Evolutionary conservation across 2,113 vertebrate species (phyloP).

Genomic region (Elephas maximus): DNA sequence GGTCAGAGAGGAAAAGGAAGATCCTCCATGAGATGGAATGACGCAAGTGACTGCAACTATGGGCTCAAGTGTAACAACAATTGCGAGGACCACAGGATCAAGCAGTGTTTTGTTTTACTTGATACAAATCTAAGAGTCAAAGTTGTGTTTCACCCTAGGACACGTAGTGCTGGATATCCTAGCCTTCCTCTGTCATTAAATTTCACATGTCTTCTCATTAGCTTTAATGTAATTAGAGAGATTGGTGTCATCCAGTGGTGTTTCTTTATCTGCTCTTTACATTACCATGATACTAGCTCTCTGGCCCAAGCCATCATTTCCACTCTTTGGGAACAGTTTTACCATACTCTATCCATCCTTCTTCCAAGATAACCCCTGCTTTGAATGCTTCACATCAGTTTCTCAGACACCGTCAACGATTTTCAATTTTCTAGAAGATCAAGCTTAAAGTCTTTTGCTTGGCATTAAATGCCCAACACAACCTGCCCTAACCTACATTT

Average conservation of each 20-base stretch:
- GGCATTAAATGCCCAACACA: neutral
- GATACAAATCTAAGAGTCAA: too few relatives aligned
- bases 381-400: neutral
- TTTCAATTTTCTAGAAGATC: constrained; percentile 9
- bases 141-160: too few relatives aligned
- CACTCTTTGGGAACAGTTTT: neutral
- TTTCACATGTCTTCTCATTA: neutral
- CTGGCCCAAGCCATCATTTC: neutral
- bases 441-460: constrained; percentile 30
- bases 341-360: neutral
- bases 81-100: too few relatives aligned
- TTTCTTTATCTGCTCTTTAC: neutral
- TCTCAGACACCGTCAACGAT: neutral
- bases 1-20: too few relatives aligned
- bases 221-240: neutral
- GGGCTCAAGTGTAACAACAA: too few relatives aligned
- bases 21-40: too few relatives aligned
- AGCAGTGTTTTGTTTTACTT: too few relatives aligned
- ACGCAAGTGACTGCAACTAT: too few relatives aligned
- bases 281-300: neutral
- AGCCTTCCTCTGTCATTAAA: neutral
- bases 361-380: accelerated
- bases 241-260: accelerated
- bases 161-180: too few relatives aligned
- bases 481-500: neutral